Evolutionary conservation across 2,888 invertebrate genomes (phyloP).

Genomic region (Heteropelma amictum): DNA sequence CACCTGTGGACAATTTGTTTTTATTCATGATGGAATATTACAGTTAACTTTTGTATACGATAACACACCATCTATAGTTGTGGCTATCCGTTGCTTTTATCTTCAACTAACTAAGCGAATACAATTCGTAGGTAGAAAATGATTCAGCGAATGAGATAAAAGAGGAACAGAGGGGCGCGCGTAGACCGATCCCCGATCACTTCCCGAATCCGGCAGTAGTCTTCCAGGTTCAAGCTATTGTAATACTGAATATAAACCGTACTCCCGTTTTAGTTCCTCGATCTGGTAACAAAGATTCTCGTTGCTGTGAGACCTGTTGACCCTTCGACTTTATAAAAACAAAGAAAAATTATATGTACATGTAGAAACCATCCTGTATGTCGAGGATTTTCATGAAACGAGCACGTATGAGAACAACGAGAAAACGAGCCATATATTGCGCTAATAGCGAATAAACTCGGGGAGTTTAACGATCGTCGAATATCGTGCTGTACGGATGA

Average conservation of each 20-base stretch:
- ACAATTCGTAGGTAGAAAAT: constrained; percentile 32
- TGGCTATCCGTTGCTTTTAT: constrained; percentile 5
- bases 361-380: no score
- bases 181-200: constrained; percentile 60
- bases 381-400: constrained; percentile 36
- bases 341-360: background rate
- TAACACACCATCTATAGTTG: background rate
- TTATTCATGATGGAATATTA: constrained; percentile 16
- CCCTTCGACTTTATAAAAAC: constrained; percentile 12
- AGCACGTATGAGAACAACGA: constrained; percentile 8
- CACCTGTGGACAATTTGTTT: constrained; percentile 40
- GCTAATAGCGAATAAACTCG: constrained; percentile 40
- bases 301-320: constrained; percentile 29
- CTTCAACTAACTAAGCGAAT: constrained; percentile 22
- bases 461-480: constrained; percentile 30
- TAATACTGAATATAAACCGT: constrained; percentile 13
- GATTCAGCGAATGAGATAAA: constrained; percentile 63
- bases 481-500: constrained; percentile 16
- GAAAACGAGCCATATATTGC: constrained; percentile 38
- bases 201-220: constrained; percentile 62
- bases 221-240: constrained; percentile 51
- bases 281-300: constrained; percentile 42
- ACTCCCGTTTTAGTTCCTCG: constrained; percentile 15
- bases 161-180: constrained; percentile 54
- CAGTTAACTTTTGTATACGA: constrained; percentile 11